Base-by-base conservation (phyloP, 2,797 vertebrate species). In the Cheirogaleus major region DNA sequence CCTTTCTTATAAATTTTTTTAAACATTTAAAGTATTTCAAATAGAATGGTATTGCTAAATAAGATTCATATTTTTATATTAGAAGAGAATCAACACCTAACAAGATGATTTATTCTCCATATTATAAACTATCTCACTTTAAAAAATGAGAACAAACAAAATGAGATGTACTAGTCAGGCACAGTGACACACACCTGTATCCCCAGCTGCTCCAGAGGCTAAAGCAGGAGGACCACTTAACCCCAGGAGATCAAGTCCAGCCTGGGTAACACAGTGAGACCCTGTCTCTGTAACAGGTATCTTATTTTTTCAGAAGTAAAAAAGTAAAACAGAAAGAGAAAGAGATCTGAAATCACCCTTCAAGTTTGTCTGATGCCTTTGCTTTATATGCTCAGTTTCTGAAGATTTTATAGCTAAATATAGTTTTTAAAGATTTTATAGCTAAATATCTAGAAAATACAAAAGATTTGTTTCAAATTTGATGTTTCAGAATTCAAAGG, bases 291-390 rank as follows among this genome's bases (percentile, higher is more conserved):
- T 59, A 87, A 35, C 15, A 82, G 4, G 30, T 4, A 70, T 61
- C 22, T 75, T 87, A 67, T 67, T 87, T 92, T 81, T 55, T 38
- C 67, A 70, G 43, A 92, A 88, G n/a, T 76, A 32, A 75, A 88
- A 80, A 81, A 87, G 13, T 35, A 32, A 81, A 95, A 32, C 27
- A 50, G 55, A 90, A 57, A 97, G 69, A 89, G 92, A 82, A 1
- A 72, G 15, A 32, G 41, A 93, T 73, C 18, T 38, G 92, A 38
- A 86, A 86, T 75, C 11, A 57, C 41, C 38, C 55, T 88, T 57
- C n/a, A 67, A 81, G 7, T n/a, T 88, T 50, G 83, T 82, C 73
- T 57, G 61, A 38, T 65, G 5, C 35, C 35, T 91, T 57, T 84
- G 69, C 23, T 80, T 80, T 20, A 78, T 20, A 86, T 45, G 23